Conservation (phyloP, 1,140 invertebrate genomes). For the Cyclina sinensis region DNA sequence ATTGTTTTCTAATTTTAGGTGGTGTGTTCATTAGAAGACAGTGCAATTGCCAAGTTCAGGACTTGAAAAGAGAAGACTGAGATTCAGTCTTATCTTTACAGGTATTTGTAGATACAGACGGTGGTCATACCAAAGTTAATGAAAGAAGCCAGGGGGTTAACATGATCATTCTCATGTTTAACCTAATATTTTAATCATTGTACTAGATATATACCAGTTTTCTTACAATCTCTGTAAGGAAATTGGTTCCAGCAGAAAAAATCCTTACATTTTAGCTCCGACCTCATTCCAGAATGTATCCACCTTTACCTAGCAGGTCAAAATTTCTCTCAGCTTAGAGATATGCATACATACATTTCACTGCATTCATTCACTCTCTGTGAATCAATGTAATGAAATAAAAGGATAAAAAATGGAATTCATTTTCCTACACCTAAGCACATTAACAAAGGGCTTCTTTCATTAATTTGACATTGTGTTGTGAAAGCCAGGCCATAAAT, state of each 20-base stretch:
- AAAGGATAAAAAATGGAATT: not conserved
- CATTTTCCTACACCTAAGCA: too few species aligned
- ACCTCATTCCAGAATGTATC: too few species aligned
- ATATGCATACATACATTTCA: not conserved
- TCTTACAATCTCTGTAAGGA: constrained; percentile 36
- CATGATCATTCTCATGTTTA: not conserved
- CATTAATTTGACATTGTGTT: constrained; percentile 17
- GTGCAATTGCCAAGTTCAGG: not conserved
- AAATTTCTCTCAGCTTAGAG: too few species aligned
- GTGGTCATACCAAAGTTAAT: not conserved
- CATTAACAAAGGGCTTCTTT: not conserved
- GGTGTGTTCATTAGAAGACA: constrained; percentile 1
- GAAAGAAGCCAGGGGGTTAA: constrained; percentile 13
- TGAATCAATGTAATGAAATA: not conserved
- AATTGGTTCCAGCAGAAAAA: not conserved
- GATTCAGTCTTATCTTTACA: constrained; percentile 52
- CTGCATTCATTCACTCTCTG: not conserved
- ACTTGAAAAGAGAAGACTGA: constrained; percentile 52
- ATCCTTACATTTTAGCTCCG: too few species aligned
- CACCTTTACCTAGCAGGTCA: too few species aligned
- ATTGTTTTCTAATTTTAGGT: constrained; percentile 24
- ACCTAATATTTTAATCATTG: not conserved
- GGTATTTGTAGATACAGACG: constrained; percentile 35
- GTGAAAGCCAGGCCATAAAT: not conserved
- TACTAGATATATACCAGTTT: not conserved